Percentiles rank a stretch among this genome's conserved stretches.
Conservation (phyloP, 2,888 invertebrate genomes). For the Pimpla rufipes region DNA sequence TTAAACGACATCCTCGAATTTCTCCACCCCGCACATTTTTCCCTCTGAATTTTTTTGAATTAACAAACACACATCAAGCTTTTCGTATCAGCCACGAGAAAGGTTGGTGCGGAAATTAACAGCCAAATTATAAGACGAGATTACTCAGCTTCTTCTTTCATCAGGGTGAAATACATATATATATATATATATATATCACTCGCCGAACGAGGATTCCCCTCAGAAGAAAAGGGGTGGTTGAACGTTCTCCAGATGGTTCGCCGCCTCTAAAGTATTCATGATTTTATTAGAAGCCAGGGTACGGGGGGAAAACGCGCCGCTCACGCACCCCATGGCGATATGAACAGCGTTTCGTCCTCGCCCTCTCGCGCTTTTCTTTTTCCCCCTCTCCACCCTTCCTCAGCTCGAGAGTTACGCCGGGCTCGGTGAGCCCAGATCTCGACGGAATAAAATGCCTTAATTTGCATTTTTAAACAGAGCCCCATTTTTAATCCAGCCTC, state of each 20-base stretch:
- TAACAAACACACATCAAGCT: not conserved
- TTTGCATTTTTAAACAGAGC: slow-evolving; percentile 79
- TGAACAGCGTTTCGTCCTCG: slow-evolving; percentile 63
- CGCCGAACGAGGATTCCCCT: not conserved
- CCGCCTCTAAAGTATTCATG: slow-evolving; percentile 70
- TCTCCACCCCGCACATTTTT: no score
- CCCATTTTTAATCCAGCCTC: slow-evolving; percentile 70
- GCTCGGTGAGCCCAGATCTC: slow-evolving; percentile 68
- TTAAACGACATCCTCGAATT: not conserved
- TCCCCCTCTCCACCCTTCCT: slow-evolving; percentile 6
- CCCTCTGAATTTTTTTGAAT: not conserved
- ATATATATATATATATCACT: not conserved
- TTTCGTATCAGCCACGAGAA: slow-evolving; percentile 1
- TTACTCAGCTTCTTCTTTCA: slow-evolving; percentile 5
- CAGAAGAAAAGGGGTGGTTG: slow-evolving; percentile 45
- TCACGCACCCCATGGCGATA: slow-evolving; percentile 68
- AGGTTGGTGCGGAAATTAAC: slow-evolving; percentile 7
- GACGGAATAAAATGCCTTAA: slow-evolving; percentile 79
- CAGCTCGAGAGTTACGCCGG: slow-evolving; percentile 24
- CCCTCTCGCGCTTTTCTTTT: slow-evolving; percentile 22
- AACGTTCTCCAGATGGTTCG: slow-evolving; percentile 63
- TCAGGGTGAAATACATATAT: no score
- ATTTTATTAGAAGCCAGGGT: slow-evolving; percentile 70
- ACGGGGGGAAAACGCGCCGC: slow-evolving; percentile 55
- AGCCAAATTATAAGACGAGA: slow-evolving; percentile 10